phyloP scores from a whole-genome alignment of 2,113 vertebrate species.

The Crocuta crocuta region DNA sequence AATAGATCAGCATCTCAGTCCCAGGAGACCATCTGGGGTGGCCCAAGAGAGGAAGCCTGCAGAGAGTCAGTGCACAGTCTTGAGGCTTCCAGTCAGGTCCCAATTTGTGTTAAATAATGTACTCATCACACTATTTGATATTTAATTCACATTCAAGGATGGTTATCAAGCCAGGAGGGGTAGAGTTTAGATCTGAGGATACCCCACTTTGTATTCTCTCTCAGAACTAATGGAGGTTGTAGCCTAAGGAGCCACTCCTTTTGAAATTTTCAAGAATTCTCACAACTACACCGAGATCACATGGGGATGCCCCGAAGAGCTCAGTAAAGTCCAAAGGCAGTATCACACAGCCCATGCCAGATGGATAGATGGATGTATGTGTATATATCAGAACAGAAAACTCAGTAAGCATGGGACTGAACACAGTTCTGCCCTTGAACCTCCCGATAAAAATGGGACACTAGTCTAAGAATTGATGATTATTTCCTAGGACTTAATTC shows the following conservation, averaged over 20 bases:
- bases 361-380: background rate
- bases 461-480: background rate
- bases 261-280: slow-evolving; percentile 52
- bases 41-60: background rate
- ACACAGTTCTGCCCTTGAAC: background rate
- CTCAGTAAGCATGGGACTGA: background rate
- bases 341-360: background rate
- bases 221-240: slow-evolving; percentile 40
- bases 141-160: slow-evolving; percentile 42
- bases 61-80: background rate
- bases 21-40: background rate
- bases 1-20: background rate
- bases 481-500: slow-evolving; percentile 22
- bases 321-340: background rate
- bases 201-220: slow-evolving; percentile 56
- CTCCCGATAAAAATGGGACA: background rate
- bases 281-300: background rate
- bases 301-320: background rate
- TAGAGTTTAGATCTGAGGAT: slow-evolving; percentile 14
- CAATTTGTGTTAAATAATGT: slow-evolving; percentile 41
- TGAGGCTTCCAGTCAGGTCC: background rate
- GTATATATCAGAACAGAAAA: background rate
- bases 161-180: background rate
- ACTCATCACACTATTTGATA: slow-evolving; percentile 9
- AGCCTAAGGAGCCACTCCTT: slow-evolving; percentile 36